Evolutionary conservation across 2,113 vertebrate genomes (phyloP), one percentile per base, ranked within the genome.

Genomic region (Toxostoma redivivum): DNA sequence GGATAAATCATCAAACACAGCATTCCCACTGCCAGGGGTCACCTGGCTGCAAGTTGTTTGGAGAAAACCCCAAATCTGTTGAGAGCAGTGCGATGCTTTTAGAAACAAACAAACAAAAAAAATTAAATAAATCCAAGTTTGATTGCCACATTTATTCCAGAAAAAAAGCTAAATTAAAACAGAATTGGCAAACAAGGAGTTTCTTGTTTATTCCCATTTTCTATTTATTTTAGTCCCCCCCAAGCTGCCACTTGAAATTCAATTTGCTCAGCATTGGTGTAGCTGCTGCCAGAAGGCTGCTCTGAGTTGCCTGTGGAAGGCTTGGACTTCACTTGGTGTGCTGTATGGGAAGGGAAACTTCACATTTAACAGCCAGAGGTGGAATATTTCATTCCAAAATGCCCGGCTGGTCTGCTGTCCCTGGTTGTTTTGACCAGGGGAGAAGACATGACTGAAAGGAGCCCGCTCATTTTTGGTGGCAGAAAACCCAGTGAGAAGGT

Each of bases 271-370:
- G 25, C 3, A 9, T 1, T 56, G 78, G 8, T 7, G 24, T 21
- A 9, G 91, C 78, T 61, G 54, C 90, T 88, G 80, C 80, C 71
- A 7, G 74, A 73, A 70, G 64, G 86, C 57, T 70, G 86, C 78
- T 92, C 42, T 0, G 8, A 44, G 74, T 60, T 0, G 1, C 60
- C 54, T 15, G 5, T 19, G 54, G 47, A 56, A 31, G 47, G 45
- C 18, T 69, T 21, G 17, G 47, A 51, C 45, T 73, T 83, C 47
- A 2, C 58, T 2, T 2, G 15, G 0, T 35, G 42, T 5, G 15
- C 54, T 24, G 5, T 10, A 2, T 10, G 3, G 38, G 15, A 42
- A 62, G 14, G 42, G 40, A 15, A 90, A 21, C 17, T 50, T 81
- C 87, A 21, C 56, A 7, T 72, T 77, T 27, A 18, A 15, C 5